A percentile compares a stretch with the other conserved stretches of the same genome.
phyloP scores from a whole-genome alignment of 1,140 invertebrate genomes.

The Drosophila kohkoa region DNA sequence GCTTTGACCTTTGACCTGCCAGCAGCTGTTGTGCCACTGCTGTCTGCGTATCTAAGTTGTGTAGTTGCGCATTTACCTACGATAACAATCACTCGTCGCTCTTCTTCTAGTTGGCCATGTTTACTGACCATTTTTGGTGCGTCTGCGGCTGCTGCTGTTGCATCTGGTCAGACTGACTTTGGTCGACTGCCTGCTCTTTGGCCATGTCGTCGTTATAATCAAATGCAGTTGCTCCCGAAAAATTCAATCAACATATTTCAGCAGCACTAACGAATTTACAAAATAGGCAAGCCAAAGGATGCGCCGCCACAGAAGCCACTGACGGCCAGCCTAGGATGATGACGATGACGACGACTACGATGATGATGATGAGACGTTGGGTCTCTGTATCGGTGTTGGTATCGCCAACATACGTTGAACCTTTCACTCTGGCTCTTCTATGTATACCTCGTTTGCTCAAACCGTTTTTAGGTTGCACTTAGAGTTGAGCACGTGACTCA shows the following conservation, averaged over 20 bases:
- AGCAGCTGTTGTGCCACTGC: neutral
- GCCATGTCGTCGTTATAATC: slow-evolving; percentile 68
- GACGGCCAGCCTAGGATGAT: slow-evolving; percentile 8
- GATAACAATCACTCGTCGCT: slow-evolving; percentile 64
- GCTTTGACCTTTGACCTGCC: slow-evolving; percentile 63
- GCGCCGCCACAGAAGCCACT: slow-evolving; percentile 49
- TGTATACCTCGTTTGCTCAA: neutral
- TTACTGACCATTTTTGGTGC: slow-evolving; percentile 50
- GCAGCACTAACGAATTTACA: slow-evolving; percentile 84
- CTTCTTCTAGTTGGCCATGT: slow-evolving; percentile 30
- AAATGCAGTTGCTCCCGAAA: slow-evolving; percentile 83
- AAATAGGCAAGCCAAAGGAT: slow-evolving; percentile 84
- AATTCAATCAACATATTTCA: slow-evolving; percentile 84
- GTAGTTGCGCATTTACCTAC: slow-evolving; percentile 16
- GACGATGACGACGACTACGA: slow-evolving; percentile 21
- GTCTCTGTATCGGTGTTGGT: slow-evolving; percentile 41
- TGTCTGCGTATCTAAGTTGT: neutral
- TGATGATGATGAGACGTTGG: slow-evolving; percentile 64
- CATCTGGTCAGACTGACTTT: slow-evolving; percentile 30
- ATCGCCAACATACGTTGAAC: slow-evolving; percentile 26
- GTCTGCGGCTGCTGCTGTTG: slow-evolving; percentile 14
- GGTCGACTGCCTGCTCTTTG: slow-evolving; percentile 28
- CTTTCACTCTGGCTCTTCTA: slow-evolving; percentile 8
- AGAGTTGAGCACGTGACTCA: slow-evolving; percentile 14
- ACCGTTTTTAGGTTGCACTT: neutral